Percentiles rank a stretch among this genome's conserved stretches.
Evolutionary conservation across 2,888 invertebrate species (phyloP).

Genomic region (Cephus pulcher): DNA sequence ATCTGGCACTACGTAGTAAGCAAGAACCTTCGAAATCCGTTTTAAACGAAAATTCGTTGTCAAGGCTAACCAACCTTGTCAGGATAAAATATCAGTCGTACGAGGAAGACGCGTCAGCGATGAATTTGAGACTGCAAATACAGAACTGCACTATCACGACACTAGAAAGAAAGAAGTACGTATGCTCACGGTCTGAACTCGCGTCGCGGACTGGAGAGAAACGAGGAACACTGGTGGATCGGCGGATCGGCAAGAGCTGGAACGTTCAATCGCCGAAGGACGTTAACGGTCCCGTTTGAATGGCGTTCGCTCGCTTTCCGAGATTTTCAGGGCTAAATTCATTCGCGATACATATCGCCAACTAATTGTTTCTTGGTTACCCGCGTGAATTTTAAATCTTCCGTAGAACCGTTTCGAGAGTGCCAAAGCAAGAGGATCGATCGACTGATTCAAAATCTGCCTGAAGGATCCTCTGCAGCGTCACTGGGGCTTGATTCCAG

Average conservation of each 20-base stretch:
- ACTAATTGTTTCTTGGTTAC: neutral
- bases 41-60: neutral
- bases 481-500: neutral
- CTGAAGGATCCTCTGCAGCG: neutral
- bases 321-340: neutral
- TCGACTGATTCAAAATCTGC: neutral
- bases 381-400: neutral
- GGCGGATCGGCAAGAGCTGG: slow-evolving; percentile 17
- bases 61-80: neutral
- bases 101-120: neutral
- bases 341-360: neutral
- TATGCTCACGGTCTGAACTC: slow-evolving; percentile 33
- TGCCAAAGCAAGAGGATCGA: too few species aligned
- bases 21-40: too few species aligned
- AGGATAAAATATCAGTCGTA: neutral
- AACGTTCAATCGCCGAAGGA: slow-evolving; percentile 30
- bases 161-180: neutral
- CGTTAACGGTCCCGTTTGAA: slow-evolving; percentile 26
- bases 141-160: neutral
- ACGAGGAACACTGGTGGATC: slow-evolving; percentile 19
- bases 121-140: neutral
- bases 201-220: slow-evolving; percentile 36
- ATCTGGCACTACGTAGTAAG: too few species aligned
- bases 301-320: neutral
- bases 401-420: neutral